Conservation (phyloP, 2,797 vertebrate species). For the Acipenser ruthenus region DNA sequence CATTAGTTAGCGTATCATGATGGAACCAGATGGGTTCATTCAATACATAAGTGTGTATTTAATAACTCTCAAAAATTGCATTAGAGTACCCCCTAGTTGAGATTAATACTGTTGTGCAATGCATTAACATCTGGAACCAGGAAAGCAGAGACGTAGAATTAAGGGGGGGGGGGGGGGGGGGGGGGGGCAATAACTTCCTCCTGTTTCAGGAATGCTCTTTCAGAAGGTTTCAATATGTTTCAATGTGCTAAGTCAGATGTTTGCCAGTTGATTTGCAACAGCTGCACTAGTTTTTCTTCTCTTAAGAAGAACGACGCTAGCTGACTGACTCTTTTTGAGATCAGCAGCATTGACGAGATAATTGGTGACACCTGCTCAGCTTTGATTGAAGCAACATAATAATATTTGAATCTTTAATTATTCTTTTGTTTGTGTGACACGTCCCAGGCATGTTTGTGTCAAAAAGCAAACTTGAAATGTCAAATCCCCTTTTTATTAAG, state of each 20-base stretch:
- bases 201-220: not conserved
- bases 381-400: slow-evolving; percentile 31
- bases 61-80: too few relatives aligned
- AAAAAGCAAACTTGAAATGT: not conserved
- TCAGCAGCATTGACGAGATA: slow-evolving; percentile 36
- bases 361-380: slow-evolving; percentile 53
- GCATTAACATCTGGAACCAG: too few relatives aligned
- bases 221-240: not conserved
- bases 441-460: not conserved
- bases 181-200: too few relatives aligned
- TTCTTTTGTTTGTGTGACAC: slow-evolving; percentile 4
- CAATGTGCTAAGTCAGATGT: not conserved
- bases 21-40: too few relatives aligned
- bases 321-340: slow-evolving; percentile 40
- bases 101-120: too few relatives aligned
- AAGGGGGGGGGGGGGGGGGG: too few relatives aligned
- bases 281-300: slow-evolving; percentile 37
- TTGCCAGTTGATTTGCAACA: slow-evolving; percentile 30
- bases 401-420: slow-evolving; percentile 5
- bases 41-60: too few relatives aligned
- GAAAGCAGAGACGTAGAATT: too few relatives aligned
- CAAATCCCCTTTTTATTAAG: not conserved
- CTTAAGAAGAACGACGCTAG: slow-evolving; percentile 22
- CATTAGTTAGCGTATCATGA: too few relatives aligned
- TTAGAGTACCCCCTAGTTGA: too few relatives aligned